Percentiles rank a stretch among this genome's conserved stretches.
Evolutionary conservation across 2,888 invertebrate genomes (phyloP).

Genomic region (Diarsia dahlii): DNA sequence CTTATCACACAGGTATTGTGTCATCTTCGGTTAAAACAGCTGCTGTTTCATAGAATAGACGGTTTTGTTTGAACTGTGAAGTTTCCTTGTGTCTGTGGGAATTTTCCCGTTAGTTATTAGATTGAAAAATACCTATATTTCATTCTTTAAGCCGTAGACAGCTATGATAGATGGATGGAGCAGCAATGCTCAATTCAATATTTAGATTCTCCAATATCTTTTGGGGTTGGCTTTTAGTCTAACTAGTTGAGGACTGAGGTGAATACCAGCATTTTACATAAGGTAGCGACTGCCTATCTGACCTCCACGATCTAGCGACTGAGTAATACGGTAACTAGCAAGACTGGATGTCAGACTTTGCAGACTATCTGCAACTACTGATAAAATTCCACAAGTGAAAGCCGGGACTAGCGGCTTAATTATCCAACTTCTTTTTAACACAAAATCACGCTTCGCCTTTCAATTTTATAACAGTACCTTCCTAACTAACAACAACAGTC

Average conservation of each 20-base stretch:
- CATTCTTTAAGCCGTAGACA: neutral
- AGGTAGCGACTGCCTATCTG: neutral
- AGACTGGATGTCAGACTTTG: neutral
- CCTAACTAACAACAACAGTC: constrained; percentile 18
- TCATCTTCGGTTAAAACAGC: constrained; percentile 53
- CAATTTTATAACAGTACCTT: constrained; percentile 14
- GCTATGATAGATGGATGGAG: neutral
- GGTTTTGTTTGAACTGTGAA: constrained; percentile 34
- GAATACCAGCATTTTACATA: neutral
- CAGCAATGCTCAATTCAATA: neutral
- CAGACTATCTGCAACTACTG: neutral
- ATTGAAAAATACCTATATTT: constrained; percentile 8
- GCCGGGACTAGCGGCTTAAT: neutral
- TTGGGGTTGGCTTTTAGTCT: neutral
- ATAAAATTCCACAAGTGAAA: neutral
- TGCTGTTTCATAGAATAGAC: constrained; percentile 52
- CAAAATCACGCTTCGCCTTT: neutral
- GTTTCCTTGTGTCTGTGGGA: constrained; percentile 55
- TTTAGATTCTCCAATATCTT: neutral
- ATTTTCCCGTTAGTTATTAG: constrained; percentile 37
- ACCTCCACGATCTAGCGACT: neutral
- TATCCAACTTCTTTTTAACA: neutral
- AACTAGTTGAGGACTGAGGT: neutral
- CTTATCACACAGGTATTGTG: constrained; percentile 57
- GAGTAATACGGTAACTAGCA: too few relatives aligned